Base-by-base conservation (phyloP, 2,888 invertebrate genomes). In the Morinoia aosen region DNA sequence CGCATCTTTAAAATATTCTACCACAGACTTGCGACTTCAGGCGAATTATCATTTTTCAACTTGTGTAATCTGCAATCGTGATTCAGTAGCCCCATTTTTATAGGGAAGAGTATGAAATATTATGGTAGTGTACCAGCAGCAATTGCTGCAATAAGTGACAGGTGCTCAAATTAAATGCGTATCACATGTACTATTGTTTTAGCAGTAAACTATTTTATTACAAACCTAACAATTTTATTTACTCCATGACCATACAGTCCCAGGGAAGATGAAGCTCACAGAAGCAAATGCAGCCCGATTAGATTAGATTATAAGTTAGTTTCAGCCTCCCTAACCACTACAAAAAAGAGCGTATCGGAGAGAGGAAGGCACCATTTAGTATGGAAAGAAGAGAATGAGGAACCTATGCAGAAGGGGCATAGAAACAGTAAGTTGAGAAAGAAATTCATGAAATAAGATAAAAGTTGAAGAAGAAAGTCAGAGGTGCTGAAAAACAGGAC, bases 151-250 rank as follows among this genome's bases (percentile, higher is more conserved):
- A 33, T 25, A 76, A 76, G 76, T 76, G 76, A 76, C 76, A 76
- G 90, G 90, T 90, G 90, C 90, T 90, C 90, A 90, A 90, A 90
- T 39, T 76, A 40, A 90, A 14, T 19, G 40, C 48, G 40, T 90
- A 90, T 90, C 48, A 40, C 25, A 40, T 48, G 90, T 90, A 90
- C 11, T 40, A 90, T 90, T 90, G 76, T 76, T 90, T 39, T 90
- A 90, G 48, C 19, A 90, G 39, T 90, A 90, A 90, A 90, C 90
- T 90, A 90, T 90, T 90, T 90, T 90, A 48, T 90, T 90, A 90
- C 19, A 76, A 76, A 33, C 19, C 10, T 14, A 16, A 76, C 25
- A 33, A 16, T 76, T 76, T 76, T 33, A 10, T 76, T 76, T 14
- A 33, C 76, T 33, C 76, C 10, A 48, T 25, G 76, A 16, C 25